phyloP scores from a whole-genome alignment of 1,140 invertebrate species.

The Eufriesea mexicana region DNA sequence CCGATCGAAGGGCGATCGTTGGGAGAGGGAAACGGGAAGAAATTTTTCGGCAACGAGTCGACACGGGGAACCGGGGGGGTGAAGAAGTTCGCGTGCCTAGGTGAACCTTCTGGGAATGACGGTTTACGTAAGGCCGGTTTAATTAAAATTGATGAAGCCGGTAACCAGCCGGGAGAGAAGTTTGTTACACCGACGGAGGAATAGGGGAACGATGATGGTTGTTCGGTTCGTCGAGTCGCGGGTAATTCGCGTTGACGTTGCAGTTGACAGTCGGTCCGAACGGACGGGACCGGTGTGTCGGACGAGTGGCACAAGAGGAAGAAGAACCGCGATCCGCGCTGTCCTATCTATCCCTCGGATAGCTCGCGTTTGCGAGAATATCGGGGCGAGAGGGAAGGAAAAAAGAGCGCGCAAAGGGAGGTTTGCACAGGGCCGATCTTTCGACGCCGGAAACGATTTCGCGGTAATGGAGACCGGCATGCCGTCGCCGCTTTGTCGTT shows the following conservation, averaged over 20 bases:
- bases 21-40: too few relatives aligned
- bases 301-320: too few relatives aligned
- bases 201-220: not conserved
- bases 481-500: conserved; percentile 35
- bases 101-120: conserved; percentile 36
- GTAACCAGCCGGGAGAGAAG: conserved; percentile 11
- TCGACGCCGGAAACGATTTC: not conserved
- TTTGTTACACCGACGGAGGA: conserved; percentile 38
- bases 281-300: not conserved
- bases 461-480: not conserved
- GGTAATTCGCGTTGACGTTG: conserved; percentile 48
- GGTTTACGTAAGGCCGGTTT: conserved; percentile 57
- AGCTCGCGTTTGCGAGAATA: too few relatives aligned
- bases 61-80: not conserved
- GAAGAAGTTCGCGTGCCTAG: not conserved
- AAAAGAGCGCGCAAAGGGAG: too few relatives aligned
- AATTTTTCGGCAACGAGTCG: conserved; percentile 2
- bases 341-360: too few relatives aligned
- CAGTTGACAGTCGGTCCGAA: conserved; percentile 33
- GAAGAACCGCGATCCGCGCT: too few relatives aligned
- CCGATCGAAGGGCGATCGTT: too few relatives aligned
- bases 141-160: conserved; percentile 66
- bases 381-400: not conserved
- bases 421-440: too few relatives aligned
- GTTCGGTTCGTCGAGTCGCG: conserved; percentile 53